Evolutionary conservation across 2,113 vertebrate species (phyloP).

Genomic region (Gnathonemus longibarbis): DNA sequence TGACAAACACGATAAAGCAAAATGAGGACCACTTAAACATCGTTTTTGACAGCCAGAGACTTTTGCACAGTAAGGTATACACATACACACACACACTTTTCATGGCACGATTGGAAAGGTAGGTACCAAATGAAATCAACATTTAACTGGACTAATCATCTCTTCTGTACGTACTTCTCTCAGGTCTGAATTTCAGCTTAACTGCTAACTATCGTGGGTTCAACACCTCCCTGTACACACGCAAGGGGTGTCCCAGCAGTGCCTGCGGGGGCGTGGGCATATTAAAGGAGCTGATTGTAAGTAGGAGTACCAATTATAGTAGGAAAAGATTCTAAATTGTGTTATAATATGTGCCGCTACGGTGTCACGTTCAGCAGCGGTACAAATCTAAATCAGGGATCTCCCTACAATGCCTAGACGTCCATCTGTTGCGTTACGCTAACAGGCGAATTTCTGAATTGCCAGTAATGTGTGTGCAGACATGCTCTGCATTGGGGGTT

Average conservation of each 20-base stretch:
- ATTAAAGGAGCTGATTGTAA: constrained; percentile 67
- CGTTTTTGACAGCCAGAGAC: not conserved
- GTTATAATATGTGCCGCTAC: not conserved
- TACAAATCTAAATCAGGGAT: not conserved
- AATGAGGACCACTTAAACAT: not conserved
- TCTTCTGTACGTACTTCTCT: constrained; percentile 1
- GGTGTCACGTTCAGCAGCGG: not conserved
- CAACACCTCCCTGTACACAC: constrained; percentile 52
- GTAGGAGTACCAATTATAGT: constrained; percentile 34
- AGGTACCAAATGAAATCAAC: not conserved
- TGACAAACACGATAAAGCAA: not conserved
- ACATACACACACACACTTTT: not conserved
- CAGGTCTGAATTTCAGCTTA: constrained; percentile 43
- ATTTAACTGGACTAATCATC: not conserved
- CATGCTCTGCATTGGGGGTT: not conserved
- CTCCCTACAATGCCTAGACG: not conserved
- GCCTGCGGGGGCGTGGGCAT: constrained; percentile 77
- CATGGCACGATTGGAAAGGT: not conserved
- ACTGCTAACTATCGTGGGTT: constrained; percentile 58
- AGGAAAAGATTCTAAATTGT: not conserved
- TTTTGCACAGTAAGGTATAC: not conserved
- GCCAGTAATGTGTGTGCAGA: not conserved
- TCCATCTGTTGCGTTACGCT: not conserved
- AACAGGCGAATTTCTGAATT: not conserved
- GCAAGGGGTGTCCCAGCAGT: constrained; percentile 68